Conservation (phyloP, 2,888 invertebrate genomes). For the Iphiclides podalirius region DNA sequence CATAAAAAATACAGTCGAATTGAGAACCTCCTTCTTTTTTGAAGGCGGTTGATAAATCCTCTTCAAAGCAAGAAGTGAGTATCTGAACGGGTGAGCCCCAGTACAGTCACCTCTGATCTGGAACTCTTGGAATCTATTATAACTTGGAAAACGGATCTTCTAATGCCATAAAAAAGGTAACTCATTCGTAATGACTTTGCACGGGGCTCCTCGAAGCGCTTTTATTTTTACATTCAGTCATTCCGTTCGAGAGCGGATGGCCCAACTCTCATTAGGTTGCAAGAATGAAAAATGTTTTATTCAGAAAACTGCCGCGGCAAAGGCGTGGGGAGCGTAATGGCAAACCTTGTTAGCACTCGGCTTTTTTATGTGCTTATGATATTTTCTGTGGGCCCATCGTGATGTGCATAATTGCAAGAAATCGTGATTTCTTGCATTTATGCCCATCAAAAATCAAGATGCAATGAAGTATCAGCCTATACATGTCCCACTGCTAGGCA, state of each 20-base stretch:
- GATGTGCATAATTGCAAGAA: neutral
- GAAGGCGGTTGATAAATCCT: too few relatives aligned
- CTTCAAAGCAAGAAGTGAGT: too few relatives aligned
- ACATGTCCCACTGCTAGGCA: too few relatives aligned
- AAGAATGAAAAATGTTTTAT: conserved; percentile 20
- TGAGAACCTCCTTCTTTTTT: too few relatives aligned
- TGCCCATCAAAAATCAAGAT: too few relatives aligned
- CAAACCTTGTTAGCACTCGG: conserved; percentile 2
- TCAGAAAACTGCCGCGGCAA: conserved; percentile 1
- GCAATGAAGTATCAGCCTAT: too few relatives aligned
- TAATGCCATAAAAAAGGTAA: conserved; percentile 6
- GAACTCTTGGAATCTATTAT: too few relatives aligned
- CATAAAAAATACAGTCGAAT: too few relatives aligned
- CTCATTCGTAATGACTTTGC: conserved; percentile 15
- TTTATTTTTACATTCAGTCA: conserved; percentile 12
- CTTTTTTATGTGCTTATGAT: neutral
- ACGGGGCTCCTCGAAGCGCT: conserved; percentile 10
- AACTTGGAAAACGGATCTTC: conserved; percentile 1
- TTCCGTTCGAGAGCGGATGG: conserved; percentile 13
- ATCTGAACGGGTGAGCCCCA: too few relatives aligned
- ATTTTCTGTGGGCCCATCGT: neutral
- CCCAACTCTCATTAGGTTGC: conserved; percentile 19
- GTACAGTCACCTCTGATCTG: too few relatives aligned
- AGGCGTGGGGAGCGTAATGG: conserved; percentile 3
- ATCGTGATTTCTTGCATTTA: neutral